A percentile compares a stretch with the other conserved stretches of the same genome.
These are phyloP conservation scores for Bombylius major DNA, from an alignment of 2,888 invertebrate species.

Conservation along the genomic window DNA sequence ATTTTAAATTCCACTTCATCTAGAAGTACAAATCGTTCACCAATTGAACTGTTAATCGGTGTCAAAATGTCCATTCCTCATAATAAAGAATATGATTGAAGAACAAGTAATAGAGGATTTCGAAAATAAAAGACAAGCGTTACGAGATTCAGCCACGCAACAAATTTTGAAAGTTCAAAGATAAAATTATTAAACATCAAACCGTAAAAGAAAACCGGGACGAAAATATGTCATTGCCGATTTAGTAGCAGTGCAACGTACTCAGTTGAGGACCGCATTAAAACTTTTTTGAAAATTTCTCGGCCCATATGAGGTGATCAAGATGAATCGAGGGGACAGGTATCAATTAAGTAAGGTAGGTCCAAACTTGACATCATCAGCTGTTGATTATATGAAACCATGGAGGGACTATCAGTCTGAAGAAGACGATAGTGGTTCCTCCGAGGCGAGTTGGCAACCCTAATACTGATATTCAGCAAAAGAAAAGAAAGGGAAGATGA, in stretches of 20 bases:
- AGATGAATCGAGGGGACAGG: too few relatives aligned
- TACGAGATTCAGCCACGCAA: not conserved
- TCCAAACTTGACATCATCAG: too few relatives aligned
- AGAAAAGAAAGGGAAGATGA: too few relatives aligned
- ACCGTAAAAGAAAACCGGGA: not conserved
- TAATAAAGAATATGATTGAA: not conserved
- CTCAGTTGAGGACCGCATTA: slow-evolving; percentile 10
- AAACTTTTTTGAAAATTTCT: slow-evolving; percentile 10
- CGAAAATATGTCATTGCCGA: not conserved
- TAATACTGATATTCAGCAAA: too few relatives aligned
- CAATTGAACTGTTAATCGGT: not conserved
- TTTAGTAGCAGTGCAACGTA: slow-evolving; percentile 5
- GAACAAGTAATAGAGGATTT: not conserved
- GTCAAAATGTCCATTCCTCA: not conserved
- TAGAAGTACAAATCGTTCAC: not conserved
- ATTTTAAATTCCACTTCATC: not conserved
- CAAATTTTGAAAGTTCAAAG: not conserved
- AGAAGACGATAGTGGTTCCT: too few relatives aligned
- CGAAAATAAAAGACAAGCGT: not conserved
- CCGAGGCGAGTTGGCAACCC: too few relatives aligned
- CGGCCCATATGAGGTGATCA: too few relatives aligned
- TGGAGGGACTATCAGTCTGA: too few relatives aligned
- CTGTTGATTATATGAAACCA: too few relatives aligned
- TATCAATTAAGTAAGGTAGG: too few relatives aligned
- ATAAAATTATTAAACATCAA: not conserved